These are phyloP conservation scores for Pholis gunnellus DNA, from an alignment of 2,113 vertebrate species.

Conservation along the genomic window DNA sequence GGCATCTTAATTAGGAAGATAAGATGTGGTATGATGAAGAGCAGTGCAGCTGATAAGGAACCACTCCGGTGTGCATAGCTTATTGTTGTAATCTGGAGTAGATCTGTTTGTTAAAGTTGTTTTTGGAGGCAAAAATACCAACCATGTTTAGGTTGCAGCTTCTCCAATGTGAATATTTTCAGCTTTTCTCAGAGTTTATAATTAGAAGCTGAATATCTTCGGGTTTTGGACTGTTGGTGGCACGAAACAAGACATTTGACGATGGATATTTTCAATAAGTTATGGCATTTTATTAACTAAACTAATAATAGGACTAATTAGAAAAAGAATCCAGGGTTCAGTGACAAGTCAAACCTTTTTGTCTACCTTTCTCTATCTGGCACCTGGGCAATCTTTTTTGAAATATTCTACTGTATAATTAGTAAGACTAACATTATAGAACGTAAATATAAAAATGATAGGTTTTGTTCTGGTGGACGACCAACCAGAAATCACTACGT, in stretches of 20 bases:
- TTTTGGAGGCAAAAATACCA: background rate
- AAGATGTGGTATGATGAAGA: conserved; percentile 13
- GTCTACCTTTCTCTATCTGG: background rate
- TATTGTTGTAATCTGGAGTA: background rate
- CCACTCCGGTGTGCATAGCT: background rate
- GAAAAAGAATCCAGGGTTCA: background rate
- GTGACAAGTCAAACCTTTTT: background rate
- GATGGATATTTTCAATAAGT: background rate
- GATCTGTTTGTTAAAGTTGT: background rate
- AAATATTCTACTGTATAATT: background rate
- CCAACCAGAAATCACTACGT: conserved; percentile 6
- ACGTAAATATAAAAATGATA: conserved; percentile 8
- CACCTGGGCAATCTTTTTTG: background rate
- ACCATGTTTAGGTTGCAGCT: background rate
- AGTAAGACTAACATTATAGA: background rate
- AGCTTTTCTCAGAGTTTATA: background rate
- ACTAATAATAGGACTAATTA: background rate
- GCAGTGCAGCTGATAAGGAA: background rate
- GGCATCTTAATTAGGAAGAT: conserved; percentile 5
- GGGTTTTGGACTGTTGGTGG: background rate
- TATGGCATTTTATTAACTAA: background rate
- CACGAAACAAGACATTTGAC: background rate
- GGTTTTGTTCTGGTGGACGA: conserved; percentile 13
- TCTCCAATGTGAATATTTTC: background rate
- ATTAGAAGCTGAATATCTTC: background rate